Conservation (phyloP, 2,797 vertebrate species). For the Schizopygopsis malacanthus region DNA sequence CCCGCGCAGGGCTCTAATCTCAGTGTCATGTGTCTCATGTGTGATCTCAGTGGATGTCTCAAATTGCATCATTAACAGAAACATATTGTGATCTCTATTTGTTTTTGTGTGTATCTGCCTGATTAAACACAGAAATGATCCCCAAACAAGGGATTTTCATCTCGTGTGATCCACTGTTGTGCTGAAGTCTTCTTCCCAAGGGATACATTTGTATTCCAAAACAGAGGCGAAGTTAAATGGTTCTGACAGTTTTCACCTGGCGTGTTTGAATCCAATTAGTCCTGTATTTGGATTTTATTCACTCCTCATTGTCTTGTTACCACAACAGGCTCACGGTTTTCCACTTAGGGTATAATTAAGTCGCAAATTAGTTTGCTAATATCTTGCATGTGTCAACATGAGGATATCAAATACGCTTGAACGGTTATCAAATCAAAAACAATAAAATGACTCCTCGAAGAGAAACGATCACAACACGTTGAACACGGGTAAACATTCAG, state of each 20-base stretch:
- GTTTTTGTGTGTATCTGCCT: neutral
- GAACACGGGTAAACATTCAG: neutral
- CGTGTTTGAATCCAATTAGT: neutral
- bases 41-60: neutral
- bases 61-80: neutral
- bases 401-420: neutral
- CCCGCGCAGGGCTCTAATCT: no score
- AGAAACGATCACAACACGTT: neutral
- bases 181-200: neutral
- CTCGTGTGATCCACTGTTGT: neutral
- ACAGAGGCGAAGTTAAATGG: neutral
- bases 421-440: neutral
- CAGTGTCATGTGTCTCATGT: neutral
- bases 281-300: neutral
- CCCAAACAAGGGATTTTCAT: constrained; percentile 3
- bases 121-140: constrained; percentile 29
- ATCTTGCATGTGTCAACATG: neutral
- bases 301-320: neutral
- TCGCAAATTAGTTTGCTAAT: neutral
- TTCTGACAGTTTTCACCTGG: neutral
- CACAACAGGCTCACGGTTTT: neutral
- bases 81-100: neutral
- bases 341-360: constrained; percentile 7
- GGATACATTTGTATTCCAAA: neutral
- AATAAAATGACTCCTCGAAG: neutral